Base-by-base conservation (phyloP, 2,797 vertebrate genomes). In the Neoniphon sammara region DNA sequence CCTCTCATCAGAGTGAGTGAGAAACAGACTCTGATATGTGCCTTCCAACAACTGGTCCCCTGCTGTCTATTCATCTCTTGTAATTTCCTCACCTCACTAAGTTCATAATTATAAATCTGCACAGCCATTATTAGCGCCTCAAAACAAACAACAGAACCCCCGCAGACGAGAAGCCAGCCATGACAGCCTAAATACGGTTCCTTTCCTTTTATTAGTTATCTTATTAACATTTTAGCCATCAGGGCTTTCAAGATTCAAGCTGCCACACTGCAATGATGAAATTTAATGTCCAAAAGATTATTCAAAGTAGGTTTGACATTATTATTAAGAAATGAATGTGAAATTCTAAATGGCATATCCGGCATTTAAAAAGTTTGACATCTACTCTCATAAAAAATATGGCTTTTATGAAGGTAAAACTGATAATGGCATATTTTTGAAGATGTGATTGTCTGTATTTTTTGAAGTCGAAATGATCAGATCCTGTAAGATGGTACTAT, bases 41-140 rank as follows among this genome's bases (percentile, higher is more conserved):
- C 86, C 76, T 88, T 89, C 86, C 85, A 86, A 85, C 88, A 89
- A 81, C 85, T 85, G 86, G 23, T 89, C 89, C 82, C 89, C 89
- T 58, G 87, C 87, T 87, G 89, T 88, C 90, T 88, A 79, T 85
- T 88, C 88, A 90, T 91, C 88, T 90, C 82, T 74, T 68, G 82
- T 91, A 84, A 91, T 92, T 92, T 93, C 84, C 89, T 89, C 91
- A 91, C 89, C 89, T 90, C 89, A 90, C 92, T 92, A 90, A 90
- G 84, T 93, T 89, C 89, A 89, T 91, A 91, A 92, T 92, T 91
- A 92, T 86, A 86, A 89, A 77, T 87, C 87, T 84, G 82, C 69
- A 23, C 84, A 25, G 77, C 80, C 90, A 83, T 91, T 92, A 93
- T 93, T 91, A 87, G 84, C 21, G 78, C 88, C 83, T 87, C 85